Evolutionary conservation across 2,113 vertebrate genomes (phyloP).

Genomic region (Tragelaphus buxtoni): DNA sequence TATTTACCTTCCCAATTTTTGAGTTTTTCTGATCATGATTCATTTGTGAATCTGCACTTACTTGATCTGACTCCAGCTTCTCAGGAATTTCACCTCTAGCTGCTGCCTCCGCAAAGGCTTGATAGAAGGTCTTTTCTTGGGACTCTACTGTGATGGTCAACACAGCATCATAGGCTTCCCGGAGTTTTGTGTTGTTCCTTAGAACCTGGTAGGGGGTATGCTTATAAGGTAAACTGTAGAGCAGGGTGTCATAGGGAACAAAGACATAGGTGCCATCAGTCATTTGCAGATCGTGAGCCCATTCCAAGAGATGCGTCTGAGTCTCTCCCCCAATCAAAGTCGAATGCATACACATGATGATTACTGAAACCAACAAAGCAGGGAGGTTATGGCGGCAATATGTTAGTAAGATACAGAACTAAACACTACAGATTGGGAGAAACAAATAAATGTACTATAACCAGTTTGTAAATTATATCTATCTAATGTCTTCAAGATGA

Average conservation of each 20-base stretch:
- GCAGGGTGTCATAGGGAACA: constrained; percentile 89
- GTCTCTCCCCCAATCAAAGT: constrained; percentile 87
- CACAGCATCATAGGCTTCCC: constrained; percentile 90
- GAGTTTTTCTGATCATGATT: background rate
- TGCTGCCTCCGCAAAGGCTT: constrained; percentile 83
- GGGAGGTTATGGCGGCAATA: background rate
- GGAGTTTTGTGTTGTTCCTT: constrained; percentile 83
- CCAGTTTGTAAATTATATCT: constrained; percentile 15
- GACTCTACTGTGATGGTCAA: constrained; percentile 91
- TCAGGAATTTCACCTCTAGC: constrained; percentile 79
- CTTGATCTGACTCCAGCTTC: constrained; percentile 74
- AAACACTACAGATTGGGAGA: background rate
- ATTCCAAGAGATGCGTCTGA: constrained; percentile 85
- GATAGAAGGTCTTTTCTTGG: constrained; percentile 86
- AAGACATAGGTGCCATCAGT: constrained; percentile 90
- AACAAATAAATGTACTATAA: constrained; percentile 3
- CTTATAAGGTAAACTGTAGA: constrained; percentile 91
- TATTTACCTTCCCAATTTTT: background rate
- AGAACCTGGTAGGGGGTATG: constrained; percentile 84
- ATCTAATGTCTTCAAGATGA: background rate
- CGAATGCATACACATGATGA: constrained; percentile 95
- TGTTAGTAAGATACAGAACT: background rate
- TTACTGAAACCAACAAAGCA: constrained; percentile 81
- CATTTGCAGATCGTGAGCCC: constrained; percentile 89
- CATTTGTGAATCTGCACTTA: constrained; percentile 60